Conservation (phyloP, 2,888 invertebrate species). For the Zaprionus bogoriensis region DNA sequence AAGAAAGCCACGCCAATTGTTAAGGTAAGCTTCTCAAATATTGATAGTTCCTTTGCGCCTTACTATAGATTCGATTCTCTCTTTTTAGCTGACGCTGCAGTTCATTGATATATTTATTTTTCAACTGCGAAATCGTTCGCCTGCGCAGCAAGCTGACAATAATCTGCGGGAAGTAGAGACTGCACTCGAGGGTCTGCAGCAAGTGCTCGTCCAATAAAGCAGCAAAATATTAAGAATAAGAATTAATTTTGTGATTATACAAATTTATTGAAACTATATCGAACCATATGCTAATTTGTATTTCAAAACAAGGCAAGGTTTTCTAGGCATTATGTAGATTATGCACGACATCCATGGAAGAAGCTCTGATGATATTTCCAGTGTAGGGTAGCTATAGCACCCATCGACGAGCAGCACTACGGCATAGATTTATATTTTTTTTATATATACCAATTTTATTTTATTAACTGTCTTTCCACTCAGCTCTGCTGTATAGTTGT, state of each 20-base stretch:
- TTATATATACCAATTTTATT: no score
- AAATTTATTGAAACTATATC: background rate
- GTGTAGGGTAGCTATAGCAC: no score
- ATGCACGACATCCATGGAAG: no score
- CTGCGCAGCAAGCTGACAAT: background rate
- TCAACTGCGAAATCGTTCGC: conserved; percentile 50
- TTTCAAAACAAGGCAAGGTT: no score
- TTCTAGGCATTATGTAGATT: no score
- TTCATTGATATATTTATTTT: conserved; percentile 59
- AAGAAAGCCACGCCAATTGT: conserved; percentile 43
- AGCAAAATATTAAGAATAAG: background rate
- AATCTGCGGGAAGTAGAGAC: conserved; percentile 31
- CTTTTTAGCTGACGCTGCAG: conserved; percentile 49
- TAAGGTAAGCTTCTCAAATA: conserved; percentile 41
- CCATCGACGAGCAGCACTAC: no score
- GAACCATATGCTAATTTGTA: background rate
- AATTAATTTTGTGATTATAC: background rate
- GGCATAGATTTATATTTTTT: no score
- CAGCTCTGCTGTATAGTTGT: no score
- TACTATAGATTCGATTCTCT: background rate
- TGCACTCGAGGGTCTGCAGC: conserved; percentile 43
- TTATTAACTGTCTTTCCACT: no score
- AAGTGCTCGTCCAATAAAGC: conserved; percentile 31
- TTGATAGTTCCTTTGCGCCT: background rate
- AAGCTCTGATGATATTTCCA: no score